These are phyloP conservation scores for Sinhomidia bicolor DNA, from an alignment of 2,888 invertebrate species.

Conservation along the genomic window DNA sequence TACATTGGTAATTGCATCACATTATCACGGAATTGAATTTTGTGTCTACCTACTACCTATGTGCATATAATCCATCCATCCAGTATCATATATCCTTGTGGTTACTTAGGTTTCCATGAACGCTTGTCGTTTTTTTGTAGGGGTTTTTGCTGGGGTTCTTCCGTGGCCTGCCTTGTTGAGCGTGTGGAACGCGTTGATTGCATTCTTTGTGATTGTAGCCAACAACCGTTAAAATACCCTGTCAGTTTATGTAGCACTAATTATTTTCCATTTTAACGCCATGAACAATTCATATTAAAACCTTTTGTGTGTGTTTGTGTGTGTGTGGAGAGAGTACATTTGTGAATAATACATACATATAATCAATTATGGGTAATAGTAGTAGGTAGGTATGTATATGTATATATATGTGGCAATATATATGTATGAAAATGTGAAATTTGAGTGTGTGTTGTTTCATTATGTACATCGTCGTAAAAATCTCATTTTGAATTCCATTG, in stretches of 20 bases:
- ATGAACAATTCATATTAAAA: background rate
- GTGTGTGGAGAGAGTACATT: too few species aligned
- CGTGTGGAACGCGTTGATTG: background rate
- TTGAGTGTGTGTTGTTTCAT: background rate
- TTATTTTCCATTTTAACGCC: slow-evolving; percentile 23
- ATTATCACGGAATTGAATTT: background rate
- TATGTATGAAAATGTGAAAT: too few species aligned
- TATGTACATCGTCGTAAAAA: background rate
- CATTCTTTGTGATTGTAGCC: background rate
- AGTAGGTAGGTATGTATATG: background rate
- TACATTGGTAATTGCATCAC: background rate
- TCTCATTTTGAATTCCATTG: slow-evolving; percentile 28
- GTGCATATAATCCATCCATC: background rate
- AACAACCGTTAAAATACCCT: slow-evolving; percentile 28
- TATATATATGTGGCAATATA: background rate
- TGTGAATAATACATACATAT: background rate
- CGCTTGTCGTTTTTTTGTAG: background rate
- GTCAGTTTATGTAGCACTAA: slow-evolving; percentile 4
- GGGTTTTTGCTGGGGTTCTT: background rate
- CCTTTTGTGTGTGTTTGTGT: too few species aligned
- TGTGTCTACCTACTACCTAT: background rate
- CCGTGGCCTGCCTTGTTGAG: background rate
- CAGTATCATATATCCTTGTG: background rate
- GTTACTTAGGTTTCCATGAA: slow-evolving; percentile 1
- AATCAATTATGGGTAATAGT: background rate